Percentiles rank a stretch among this genome's conserved stretches.
Conservation (phyloP, 2,797 vertebrate genomes). For the Microctenopoma stevenorrisi region DNA sequence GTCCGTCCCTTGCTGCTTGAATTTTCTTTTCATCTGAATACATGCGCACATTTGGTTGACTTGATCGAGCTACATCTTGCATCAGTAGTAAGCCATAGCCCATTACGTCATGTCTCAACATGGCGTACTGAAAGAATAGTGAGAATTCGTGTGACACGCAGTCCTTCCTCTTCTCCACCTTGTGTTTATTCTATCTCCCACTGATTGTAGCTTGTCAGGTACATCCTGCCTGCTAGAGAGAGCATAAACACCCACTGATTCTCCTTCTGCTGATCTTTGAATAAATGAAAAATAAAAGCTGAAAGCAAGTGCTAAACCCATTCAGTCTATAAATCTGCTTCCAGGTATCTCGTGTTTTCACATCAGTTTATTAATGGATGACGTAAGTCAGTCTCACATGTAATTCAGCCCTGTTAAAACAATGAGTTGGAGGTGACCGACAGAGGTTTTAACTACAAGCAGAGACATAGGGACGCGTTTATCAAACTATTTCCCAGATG, state of each 20-base stretch:
- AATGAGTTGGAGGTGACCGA: background rate
- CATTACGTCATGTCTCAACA: background rate
- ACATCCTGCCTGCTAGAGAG: slow-evolving; percentile 51
- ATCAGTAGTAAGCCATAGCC: background rate
- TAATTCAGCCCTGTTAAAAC: background rate
- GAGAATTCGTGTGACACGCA: slow-evolving; percentile 13
- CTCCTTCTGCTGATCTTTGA: slow-evolving; percentile 50
- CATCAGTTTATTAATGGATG: background rate
- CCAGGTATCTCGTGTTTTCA: slow-evolving; percentile 20
- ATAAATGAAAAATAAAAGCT: slow-evolving; percentile 32
- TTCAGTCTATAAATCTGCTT: slow-evolving; percentile 21
- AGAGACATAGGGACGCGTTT: background rate
- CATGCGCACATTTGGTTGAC: background rate
- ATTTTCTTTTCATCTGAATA: slow-evolving; percentile 5
- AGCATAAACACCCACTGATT: slow-evolving; percentile 38
- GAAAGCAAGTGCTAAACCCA: slow-evolving; percentile 33
- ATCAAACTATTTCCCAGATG: background rate
- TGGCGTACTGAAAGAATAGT: background rate
- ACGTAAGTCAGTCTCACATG: background rate
- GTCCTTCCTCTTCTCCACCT: slow-evolving; percentile 7
- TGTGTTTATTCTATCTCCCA: slow-evolving; percentile 46
- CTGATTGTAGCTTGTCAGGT: slow-evolving; percentile 54
- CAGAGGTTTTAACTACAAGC: background rate
- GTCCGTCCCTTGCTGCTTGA: background rate
- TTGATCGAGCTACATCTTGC: background rate